These are phyloP conservation scores for Dilophus febrilis DNA, from an alignment of 2,888 invertebrate species.

Conservation along the genomic window DNA sequence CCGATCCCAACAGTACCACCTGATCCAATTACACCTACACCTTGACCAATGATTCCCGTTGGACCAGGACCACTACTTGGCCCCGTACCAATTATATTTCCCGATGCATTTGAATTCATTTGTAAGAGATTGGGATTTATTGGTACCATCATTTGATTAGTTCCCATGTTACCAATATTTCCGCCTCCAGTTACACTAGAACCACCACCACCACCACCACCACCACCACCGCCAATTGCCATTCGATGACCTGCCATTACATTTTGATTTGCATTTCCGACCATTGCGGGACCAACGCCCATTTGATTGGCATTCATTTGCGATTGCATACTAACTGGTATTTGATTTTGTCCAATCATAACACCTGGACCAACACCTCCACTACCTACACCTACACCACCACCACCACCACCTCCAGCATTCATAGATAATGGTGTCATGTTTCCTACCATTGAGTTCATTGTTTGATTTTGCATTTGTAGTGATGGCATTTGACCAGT, in stretches of 20 bases:
- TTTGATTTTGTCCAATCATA: no score
- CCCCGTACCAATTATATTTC: neutral
- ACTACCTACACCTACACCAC: constrained; percentile 14
- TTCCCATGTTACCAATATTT: neutral
- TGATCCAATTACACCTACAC: neutral
- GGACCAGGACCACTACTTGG: neutral
- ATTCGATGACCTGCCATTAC: neutral
- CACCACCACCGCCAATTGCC: constrained; percentile 13
- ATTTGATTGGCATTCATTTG: constrained; percentile 5
- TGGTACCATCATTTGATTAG: constrained; percentile 13
- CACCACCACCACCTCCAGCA: constrained; percentile 15
- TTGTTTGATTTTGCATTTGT: constrained; percentile 19
- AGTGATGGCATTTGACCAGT: constrained; percentile 28
- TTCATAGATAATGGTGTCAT: constrained; percentile 24
- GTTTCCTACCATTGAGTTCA: constrained; percentile 23
- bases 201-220: constrained; percentile 16
- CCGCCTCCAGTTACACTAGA: constrained; percentile 15
- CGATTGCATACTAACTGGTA: neutral
- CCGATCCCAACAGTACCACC: neutral
- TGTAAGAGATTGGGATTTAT: constrained; percentile 25
- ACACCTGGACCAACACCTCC: neutral
- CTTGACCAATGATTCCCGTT: constrained; percentile 7
- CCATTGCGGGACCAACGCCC: constrained; percentile 2
- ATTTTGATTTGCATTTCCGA: neutral
- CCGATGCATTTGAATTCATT: neutral